phyloP scores from a whole-genome alignment of 2,888 invertebrate genomes.

The Cantharis rustica region DNA sequence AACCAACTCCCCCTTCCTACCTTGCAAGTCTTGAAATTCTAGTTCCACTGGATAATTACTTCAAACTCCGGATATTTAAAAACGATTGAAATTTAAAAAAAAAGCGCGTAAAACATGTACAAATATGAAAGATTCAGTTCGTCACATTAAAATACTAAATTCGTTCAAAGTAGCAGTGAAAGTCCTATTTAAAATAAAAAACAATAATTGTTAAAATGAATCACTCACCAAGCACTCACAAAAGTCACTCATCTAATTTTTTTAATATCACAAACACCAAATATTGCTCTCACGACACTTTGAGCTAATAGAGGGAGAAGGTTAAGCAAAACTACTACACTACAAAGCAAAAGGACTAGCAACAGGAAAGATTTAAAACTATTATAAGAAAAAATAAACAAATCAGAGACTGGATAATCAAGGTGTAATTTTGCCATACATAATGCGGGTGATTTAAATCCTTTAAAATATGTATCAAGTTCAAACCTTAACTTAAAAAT shows the following conservation, averaged over 20 bases:
- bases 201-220: not conserved
- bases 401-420: slow-evolving; percentile 56
- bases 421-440: slow-evolving; percentile 54
- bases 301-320: slow-evolving; percentile 37
- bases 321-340: slow-evolving; percentile 25
- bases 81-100: not conserved
- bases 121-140: not conserved
- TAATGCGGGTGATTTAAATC: slow-evolving; percentile 41
- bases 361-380: slow-evolving; percentile 42
- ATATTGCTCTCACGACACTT: slow-evolving; percentile 29
- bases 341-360: slow-evolving; percentile 41
- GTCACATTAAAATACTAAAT: not conserved
- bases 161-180: not conserved
- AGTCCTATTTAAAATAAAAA: not conserved
- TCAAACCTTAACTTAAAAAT: slow-evolving; percentile 15
- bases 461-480: slow-evolving; percentile 14
- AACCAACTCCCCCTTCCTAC: slow-evolving; percentile 55
- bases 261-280: slow-evolving; percentile 15
- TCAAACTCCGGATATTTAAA: not conserved
- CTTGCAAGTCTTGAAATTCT: slow-evolving; percentile 38
- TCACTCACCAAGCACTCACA: not conserved
- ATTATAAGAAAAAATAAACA: slow-evolving; percentile 43
- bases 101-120: not conserved
- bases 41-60: not conserved
- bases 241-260: not conserved